These are phyloP conservation scores for Amphiprion percula DNA, from an alignment of 2,113 vertebrate species.

Conservation along the genomic window DNA sequence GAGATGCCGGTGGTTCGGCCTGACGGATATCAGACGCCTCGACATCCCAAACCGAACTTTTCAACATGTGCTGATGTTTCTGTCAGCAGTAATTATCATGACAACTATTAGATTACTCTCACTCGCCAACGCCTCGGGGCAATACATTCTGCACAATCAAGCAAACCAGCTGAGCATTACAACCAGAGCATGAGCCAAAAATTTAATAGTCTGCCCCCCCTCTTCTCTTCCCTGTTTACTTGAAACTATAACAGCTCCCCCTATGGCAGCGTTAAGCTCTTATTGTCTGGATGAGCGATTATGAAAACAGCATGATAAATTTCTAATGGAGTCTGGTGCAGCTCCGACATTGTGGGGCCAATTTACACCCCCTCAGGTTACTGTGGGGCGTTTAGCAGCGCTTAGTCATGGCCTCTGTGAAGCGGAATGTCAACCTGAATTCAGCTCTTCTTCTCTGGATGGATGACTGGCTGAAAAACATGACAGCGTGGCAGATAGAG, in stretches of 20 bases:
- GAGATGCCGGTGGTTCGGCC: neutral
- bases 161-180: conserved; percentile 50
- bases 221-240: conserved; percentile 27
- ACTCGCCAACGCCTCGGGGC: conserved; percentile 8
- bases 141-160: conserved; percentile 36
- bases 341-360: conserved; percentile 25
- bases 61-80: neutral
- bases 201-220: conserved; percentile 39
- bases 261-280: conserved; percentile 46
- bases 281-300: conserved; percentile 65
- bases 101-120: conserved; percentile 13
- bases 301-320: conserved; percentile 62
- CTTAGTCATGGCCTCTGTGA: conserved; percentile 43
- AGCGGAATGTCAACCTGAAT: conserved; percentile 9
- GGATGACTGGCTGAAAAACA: no score
- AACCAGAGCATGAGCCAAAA: conserved; percentile 37
- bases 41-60: neutral
- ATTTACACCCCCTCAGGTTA: conserved; percentile 45
- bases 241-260: conserved; percentile 41
- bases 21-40: no score
- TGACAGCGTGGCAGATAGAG: no score
- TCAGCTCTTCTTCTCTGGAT: conserved; percentile 32
- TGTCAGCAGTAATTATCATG: neutral
- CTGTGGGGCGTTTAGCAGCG: conserved; percentile 41
- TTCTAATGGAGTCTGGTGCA: conserved; percentile 55